Percentiles rank a stretch among this genome's conserved stretches.
phyloP scores from a whole-genome alignment of 2,888 invertebrate species.

The Pemphredon lugubris region DNA sequence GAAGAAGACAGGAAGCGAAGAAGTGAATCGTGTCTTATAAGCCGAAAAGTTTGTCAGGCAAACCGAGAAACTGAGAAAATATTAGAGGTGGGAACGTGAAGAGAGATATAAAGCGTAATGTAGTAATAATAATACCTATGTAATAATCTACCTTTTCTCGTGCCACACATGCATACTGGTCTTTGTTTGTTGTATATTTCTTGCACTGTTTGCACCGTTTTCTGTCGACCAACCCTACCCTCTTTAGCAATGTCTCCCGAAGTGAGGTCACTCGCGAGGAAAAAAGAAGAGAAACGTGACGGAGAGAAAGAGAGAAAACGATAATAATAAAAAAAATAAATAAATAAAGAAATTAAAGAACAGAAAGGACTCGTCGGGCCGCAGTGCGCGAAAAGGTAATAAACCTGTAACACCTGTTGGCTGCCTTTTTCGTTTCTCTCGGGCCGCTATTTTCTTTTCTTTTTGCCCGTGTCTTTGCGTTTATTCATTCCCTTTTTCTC shows the following conservation, averaged over 20 bases:
- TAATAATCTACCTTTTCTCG: slow-evolving; percentile 74
- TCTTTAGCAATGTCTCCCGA: slow-evolving; percentile 33
- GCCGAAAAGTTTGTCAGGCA: slow-evolving; percentile 52
- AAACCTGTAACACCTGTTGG: slow-evolving; percentile 28
- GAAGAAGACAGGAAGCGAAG: slow-evolving; percentile 43
- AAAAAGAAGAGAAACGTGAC: slow-evolving; percentile 19
- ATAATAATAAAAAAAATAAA: background rate
- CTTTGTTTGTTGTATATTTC: slow-evolving; percentile 51
- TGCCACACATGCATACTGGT: slow-evolving; percentile 72
- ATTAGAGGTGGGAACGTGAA: slow-evolving; percentile 48
- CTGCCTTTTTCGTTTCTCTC: slow-evolving; percentile 22
- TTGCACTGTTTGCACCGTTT: slow-evolving; percentile 29
- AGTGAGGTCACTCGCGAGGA: slow-evolving; percentile 40
- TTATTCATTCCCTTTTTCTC: no score
- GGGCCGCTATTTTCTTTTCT: slow-evolving; percentile 2
- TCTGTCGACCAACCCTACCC: slow-evolving; percentile 55
- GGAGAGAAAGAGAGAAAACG: background rate
- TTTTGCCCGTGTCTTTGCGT: slow-evolving; percentile 20
- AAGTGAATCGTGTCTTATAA: slow-evolving; percentile 53
- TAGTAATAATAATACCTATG: slow-evolving; percentile 63
- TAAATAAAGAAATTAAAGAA: background rate
- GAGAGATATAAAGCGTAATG: slow-evolving; percentile 60
- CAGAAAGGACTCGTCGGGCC: slow-evolving; percentile 19
- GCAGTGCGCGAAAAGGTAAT: slow-evolving; percentile 35
- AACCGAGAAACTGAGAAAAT: slow-evolving; percentile 34